These are phyloP conservation scores for Dysidea cf. avara DNA, from an alignment of 37 sponge, comb jelly and placozoan genomes.

Conservation along the genomic window DNA sequence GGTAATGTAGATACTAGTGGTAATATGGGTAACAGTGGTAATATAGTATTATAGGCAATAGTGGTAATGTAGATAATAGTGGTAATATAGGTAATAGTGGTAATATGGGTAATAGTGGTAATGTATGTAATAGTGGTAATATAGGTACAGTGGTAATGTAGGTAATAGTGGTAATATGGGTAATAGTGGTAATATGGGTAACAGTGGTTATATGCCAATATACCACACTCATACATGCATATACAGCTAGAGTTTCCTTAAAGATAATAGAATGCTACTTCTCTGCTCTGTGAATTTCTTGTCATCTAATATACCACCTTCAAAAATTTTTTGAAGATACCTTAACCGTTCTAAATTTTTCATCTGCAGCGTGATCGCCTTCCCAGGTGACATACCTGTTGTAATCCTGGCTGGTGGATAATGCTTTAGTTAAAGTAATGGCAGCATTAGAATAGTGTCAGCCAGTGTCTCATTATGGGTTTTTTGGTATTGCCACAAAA, in stretches of 20 bases:
- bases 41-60: too few relatives aligned
- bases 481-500: slow-evolving; percentile 6
- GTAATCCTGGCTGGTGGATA: neutral
- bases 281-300: slow-evolving; percentile 27
- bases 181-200: too few relatives aligned
- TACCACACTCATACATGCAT: neutral
- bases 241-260: neutral
- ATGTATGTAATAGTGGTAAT: too few relatives aligned
- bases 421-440: slow-evolving; percentile 1
- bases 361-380: slow-evolving; percentile 13
- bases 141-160: too few relatives aligned
- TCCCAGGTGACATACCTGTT: slow-evolving; percentile 15
- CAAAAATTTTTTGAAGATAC: slow-evolving; percentile 27
- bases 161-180: too few relatives aligned
- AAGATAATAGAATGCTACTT: neutral
- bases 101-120: too few relatives aligned
- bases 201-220: too few relatives aligned
- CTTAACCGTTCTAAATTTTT: slow-evolving; percentile 25
- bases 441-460: slow-evolving; percentile 27
- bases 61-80: too few relatives aligned
- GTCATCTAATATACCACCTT: slow-evolving; percentile 29
- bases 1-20: too few relatives aligned
- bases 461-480: neutral
- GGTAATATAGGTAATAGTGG: too few relatives aligned
- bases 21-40: too few relatives aligned